These are phyloP conservation scores for Stenoptilia bipunctidactyla DNA, from an alignment of 2,888 invertebrate genomes.

Conservation along the genomic window DNA sequence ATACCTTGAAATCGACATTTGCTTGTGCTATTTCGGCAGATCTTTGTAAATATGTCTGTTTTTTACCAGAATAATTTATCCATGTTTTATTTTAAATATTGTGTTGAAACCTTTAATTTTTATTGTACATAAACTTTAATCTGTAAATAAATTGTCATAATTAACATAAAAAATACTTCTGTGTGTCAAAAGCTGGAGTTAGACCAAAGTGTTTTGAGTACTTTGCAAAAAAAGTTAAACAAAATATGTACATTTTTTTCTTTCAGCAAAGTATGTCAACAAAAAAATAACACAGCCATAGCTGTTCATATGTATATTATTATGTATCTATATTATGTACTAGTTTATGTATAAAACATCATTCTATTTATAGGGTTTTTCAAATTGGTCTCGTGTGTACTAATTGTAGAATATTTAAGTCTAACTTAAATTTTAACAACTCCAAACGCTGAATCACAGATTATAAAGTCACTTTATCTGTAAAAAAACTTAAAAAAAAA, in stretches of 20 bases:
- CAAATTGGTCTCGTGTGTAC: constrained; percentile 27
- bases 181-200: constrained; percentile 73
- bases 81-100: constrained; percentile 5
- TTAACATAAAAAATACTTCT: constrained; percentile 23
- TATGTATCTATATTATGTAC: too few species aligned
- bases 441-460: too few species aligned
- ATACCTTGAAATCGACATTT: constrained; percentile 37
- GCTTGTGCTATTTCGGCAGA: constrained; percentile 56
- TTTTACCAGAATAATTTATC: constrained; percentile 33
- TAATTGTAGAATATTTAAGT: constrained; percentile 7
- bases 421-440: too few species aligned
- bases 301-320: constrained; percentile 38
- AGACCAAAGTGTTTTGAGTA: constrained; percentile 74
- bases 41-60: constrained; percentile 58
- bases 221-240: constrained; percentile 35
- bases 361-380: constrained; percentile 25
- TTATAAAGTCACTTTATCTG: too few species aligned
- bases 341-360: constrained; percentile 28
- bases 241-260: constrained; percentile 38
- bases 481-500: too few species aligned
- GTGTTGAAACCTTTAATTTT: constrained; percentile 16
- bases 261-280: constrained; percentile 51
- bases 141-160: constrained; percentile 16
- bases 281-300: constrained; percentile 39
- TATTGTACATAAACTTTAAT: constrained; percentile 13